These are phyloP conservation scores for Rhagoletis zephyria DNA, from an alignment of 1,140 invertebrate genomes.

Conservation along the genomic window DNA sequence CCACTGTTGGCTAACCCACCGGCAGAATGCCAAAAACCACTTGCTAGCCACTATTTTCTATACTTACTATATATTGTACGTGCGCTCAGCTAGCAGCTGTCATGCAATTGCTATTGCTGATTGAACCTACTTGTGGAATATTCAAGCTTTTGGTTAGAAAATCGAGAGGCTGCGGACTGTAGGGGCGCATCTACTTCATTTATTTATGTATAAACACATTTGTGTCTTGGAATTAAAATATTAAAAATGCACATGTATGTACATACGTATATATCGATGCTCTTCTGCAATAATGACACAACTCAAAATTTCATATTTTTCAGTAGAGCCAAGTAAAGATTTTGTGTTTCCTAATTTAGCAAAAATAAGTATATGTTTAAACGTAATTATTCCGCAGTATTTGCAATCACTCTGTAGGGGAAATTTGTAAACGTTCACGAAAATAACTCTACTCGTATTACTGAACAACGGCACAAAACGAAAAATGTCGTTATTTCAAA, in stretches of 20 bases:
- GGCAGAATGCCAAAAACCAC: not conserved
- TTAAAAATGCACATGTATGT: not conserved
- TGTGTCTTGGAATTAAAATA: not conserved
- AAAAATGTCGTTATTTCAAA: no score
- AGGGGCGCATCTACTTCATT: not conserved
- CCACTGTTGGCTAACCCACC: not conserved
- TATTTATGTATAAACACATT: no score
- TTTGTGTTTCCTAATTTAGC: no score
- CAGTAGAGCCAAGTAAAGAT: no score
- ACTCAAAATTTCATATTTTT: no score
- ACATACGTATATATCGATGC: not conserved
- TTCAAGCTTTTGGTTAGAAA: not conserved
- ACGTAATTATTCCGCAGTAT: no score
- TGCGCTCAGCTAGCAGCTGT: conserved; percentile 13
- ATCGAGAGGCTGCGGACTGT: not conserved
- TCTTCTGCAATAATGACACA: no score
- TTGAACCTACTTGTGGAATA: conserved; percentile 35
- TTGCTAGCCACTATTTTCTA: not conserved
- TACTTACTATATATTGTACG: not conserved
- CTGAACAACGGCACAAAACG: no score
- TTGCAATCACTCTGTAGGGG: no score
- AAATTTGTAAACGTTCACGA: no score
- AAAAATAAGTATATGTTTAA: no score
- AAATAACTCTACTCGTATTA: no score
- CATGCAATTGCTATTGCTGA: conserved; percentile 30